Evolutionary conservation across 2,113 vertebrate species (phyloP).

Genomic region (Pan paniscus): DNA sequence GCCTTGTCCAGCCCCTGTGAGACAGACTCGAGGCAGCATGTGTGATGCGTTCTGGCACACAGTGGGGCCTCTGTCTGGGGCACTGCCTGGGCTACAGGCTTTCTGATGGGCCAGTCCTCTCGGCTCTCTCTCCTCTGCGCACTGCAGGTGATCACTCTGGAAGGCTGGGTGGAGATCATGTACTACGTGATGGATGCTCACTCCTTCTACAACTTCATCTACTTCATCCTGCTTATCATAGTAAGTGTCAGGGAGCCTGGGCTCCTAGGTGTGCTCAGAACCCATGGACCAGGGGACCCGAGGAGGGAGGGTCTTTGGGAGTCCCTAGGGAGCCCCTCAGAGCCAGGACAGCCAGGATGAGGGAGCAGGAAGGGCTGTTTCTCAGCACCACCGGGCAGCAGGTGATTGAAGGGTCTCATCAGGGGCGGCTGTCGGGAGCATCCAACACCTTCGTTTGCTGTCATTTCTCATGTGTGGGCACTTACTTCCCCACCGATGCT

Average conservation of each 20-base stretch:
- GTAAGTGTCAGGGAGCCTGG: conserved; percentile 87
- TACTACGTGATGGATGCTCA: conserved; percentile 99
- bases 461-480: not conserved
- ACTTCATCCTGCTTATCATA: conserved; percentile 98
- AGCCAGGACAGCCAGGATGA: not conserved
- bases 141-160: conserved; percentile 94
- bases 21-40: accelerated
- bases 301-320: not conserved
- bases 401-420: conserved; percentile 10
- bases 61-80: not conserved
- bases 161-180: conserved; percentile 99
- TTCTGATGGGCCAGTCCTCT: not conserved
- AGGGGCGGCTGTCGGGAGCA: not conserved
- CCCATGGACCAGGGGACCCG: accelerated
- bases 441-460: not conserved
- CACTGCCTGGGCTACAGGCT: accelerated
- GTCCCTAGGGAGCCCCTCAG: not conserved
- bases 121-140: not conserved
- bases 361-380: not conserved
- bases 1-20: not conserved
- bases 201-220: conserved; percentile 99
- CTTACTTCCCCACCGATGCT: not conserved
- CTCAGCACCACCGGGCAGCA: not conserved
- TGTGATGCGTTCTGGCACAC: accelerated
- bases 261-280: not conserved